Evolutionary conservation across 2,797 vertebrate species (phyloP), one percentile per base, ranked within the genome.

Genomic region (Octomys mimax): DNA sequence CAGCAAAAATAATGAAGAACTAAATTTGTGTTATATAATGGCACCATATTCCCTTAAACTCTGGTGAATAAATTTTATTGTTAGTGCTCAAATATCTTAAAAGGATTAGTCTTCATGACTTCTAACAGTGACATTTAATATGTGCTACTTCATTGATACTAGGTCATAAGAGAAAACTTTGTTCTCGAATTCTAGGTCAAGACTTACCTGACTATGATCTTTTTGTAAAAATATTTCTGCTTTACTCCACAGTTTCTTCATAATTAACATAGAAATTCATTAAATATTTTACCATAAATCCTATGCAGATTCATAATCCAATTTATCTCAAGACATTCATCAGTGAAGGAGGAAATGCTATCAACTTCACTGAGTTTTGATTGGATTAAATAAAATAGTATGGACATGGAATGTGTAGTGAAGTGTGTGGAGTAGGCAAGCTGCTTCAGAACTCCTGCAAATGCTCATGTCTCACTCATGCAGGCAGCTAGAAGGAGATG

Each of bases 401-500:
- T 2, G 1, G 1, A 62, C 3, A 7, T 18, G 33, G 13, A 0
- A 31, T 7, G 10, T 6, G 22, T 39, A 6, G 39, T 2, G 19
- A 19, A 19, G 4, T 22, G 21, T 46, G 31, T 77, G 6, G 6
- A 59, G 7, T 12, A 4, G 2, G 22, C 52, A 11, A 16, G 18
- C 19, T 49, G 42, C 26, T 87, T 84, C 24, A 10, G 5, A 57
- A 39, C 46, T 68, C 81, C n/a, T 62, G 22, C 9, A 59, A 73
- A 91, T 33, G 13, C 89, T 7, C 94, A 81, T 83, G 52, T 71
- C 85, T 31, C 49, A 89, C 96, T 97, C 96, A 92, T 61, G 81
- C 96, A 84, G 64, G 94, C 89, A 95, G 84, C 91, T 66, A 8
- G 78, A 33, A 85, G 95, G 66, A 93, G 92, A 36, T 73, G 66